Percentiles rank a stretch among this genome's conserved stretches.
phyloP scores from a whole-genome alignment of 2,113 vertebrate genomes.

The zebrafish (Danio rerio) region DNA sequence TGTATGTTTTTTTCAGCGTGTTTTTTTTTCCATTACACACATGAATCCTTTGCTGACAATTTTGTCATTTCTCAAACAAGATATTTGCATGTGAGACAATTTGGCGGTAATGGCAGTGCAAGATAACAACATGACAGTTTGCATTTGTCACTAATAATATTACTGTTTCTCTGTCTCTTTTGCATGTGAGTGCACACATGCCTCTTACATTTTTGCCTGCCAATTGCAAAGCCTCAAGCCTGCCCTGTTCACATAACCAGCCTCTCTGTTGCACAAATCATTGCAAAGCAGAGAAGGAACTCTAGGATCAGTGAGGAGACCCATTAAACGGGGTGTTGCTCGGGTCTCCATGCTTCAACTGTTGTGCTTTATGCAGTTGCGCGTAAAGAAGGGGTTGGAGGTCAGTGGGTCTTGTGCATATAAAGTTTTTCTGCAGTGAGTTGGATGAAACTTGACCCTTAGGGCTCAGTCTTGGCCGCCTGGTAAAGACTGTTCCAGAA shows the following conservation, averaged over 20 bases:
- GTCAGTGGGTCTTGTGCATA: slow-evolving; percentile 1
- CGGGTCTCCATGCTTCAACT: neutral
- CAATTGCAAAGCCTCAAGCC: slow-evolving; percentile 33
- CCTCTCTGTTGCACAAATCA: slow-evolving; percentile 5
- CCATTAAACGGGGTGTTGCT: slow-evolving; percentile 15
- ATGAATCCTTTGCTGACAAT: neutral
- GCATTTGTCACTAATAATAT: slow-evolving; percentile 16
- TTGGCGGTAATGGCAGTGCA: neutral
- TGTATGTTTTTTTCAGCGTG: neutral
- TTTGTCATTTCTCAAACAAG: neutral
- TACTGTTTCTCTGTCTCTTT: neutral
- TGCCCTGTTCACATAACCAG: neutral
- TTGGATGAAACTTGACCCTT: slow-evolving; percentile 5
- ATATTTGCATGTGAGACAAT: slow-evolving; percentile 5
- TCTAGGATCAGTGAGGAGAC: slow-evolving; percentile 12
- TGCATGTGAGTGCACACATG: neutral
- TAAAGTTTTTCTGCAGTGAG: slow-evolving; percentile 16
- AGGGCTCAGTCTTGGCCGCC: neutral
- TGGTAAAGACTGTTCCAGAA: slow-evolving; percentile 20
- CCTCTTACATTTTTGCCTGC: slow-evolving; percentile 27
- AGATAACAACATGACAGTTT: neutral
- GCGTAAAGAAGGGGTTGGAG: slow-evolving; percentile 1
- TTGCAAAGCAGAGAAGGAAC: slow-evolving; percentile 8
- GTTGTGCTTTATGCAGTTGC: slow-evolving; percentile 20
- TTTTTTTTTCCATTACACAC: neutral